A percentile compares a stretch with the other conserved stretches of the same genome.
These are phyloP conservation scores for Phalloptychus januarius DNA, from an alignment of 2,797 vertebrate species.

Conservation along the genomic window DNA sequence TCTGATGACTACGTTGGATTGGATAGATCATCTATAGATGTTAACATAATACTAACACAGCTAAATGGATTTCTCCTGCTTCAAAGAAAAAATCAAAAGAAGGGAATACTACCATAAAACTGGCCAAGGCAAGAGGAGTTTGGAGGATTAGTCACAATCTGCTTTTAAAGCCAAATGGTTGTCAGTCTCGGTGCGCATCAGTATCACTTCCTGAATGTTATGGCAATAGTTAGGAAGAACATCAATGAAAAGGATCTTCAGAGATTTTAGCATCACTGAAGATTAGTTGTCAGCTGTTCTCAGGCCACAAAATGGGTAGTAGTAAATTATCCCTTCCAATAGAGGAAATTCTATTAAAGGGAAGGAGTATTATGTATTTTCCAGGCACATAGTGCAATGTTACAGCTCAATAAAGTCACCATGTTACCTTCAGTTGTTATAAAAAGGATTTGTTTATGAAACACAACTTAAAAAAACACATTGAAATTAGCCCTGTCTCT, in stretches of 20 bases:
- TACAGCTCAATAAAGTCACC: no score
- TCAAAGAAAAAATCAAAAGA: background rate
- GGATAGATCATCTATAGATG: background rate
- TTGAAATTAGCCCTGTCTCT: no score
- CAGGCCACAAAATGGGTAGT: background rate
- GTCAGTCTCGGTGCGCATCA: background rate
- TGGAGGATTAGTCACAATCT: background rate
- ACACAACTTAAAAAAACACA: no score
- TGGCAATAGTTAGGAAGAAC: background rate
- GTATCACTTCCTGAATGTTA: background rate
- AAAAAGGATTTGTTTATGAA: no score
- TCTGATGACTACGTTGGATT: background rate
- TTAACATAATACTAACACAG: background rate
- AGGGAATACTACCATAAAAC: background rate
- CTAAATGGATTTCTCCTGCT: background rate
- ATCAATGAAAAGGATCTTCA: background rate
- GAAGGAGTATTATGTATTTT: no score
- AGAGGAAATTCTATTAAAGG: constrained; percentile 28
- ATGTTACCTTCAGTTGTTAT: no score
- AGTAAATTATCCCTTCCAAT: constrained; percentile 23
- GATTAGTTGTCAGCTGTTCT: background rate
- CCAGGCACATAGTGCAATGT: no score
- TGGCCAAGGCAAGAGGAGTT: background rate
- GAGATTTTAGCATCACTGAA: background rate
- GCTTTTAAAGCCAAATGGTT: background rate